Evolutionary conservation across 2,113 vertebrate species (phyloP).

Genomic region (Calcarius ornatus): DNA sequence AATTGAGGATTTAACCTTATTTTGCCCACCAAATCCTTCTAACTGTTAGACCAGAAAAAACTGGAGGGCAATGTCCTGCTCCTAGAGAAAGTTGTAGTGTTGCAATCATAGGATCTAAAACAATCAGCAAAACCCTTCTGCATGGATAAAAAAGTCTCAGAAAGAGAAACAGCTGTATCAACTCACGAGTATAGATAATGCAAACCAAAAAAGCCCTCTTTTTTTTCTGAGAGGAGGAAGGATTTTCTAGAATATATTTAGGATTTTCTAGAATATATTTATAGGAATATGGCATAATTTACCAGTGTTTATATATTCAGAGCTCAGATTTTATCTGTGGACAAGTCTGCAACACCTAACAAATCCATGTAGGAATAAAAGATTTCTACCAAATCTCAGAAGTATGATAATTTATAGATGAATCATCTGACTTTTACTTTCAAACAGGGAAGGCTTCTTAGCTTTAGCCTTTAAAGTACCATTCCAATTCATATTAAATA

Average conservation of each 20-base stretch:
- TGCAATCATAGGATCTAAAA: not conserved
- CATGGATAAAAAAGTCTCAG: not conserved
- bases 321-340: not conserved
- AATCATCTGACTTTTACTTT: constrained; percentile 21
- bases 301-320: not conserved
- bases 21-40: not conserved
- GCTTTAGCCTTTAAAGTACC: not conserved
- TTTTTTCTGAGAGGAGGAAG: not conserved
- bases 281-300: not conserved
- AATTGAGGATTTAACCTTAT: not conserved
- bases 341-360: constrained; percentile 15
- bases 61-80: not conserved
- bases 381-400: constrained; percentile 4
- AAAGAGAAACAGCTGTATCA: constrained; percentile 31
- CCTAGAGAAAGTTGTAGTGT: not conserved
- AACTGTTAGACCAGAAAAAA: not conserved
- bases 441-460: not conserved
- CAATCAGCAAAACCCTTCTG: not conserved
- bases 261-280: constrained; percentile 9
- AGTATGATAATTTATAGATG: not conserved
- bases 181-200: not conserved
- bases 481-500: not conserved
- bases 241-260: constrained; percentile 11
- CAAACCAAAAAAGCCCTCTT: not conserved
- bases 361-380: constrained; percentile 7